Percentiles rank a stretch among this genome's conserved stretches.
Evolutionary conservation across 2,113 vertebrate species (phyloP).

Genomic region (Anguilla japonica): DNA sequence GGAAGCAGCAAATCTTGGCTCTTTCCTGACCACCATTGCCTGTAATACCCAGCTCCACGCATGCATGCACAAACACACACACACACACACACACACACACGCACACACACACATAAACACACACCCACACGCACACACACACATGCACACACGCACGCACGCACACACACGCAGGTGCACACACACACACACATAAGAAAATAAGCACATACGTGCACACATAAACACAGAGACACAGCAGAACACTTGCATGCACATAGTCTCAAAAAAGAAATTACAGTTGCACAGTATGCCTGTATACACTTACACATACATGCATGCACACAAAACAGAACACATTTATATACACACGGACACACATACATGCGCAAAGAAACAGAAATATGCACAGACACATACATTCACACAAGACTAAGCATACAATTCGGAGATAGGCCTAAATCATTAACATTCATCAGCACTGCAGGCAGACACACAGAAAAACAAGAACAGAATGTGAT

Average conservation of each 20-base stretch:
- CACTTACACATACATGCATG: background rate
- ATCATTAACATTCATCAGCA: background rate
- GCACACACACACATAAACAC: background rate
- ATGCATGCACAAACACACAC: background rate
- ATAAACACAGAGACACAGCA: too few relatives aligned
- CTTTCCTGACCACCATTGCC: background rate
- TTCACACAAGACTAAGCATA: background rate
- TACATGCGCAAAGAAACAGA: background rate
- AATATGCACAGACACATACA: background rate
- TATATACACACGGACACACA: background rate
- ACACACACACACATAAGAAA: background rate
- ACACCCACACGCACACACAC: background rate
- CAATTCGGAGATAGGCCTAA: background rate
- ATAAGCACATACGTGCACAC: too few relatives aligned
- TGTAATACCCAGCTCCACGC: background rate
- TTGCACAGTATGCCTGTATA: too few relatives aligned
- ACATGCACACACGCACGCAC: background rate
- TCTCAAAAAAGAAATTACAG: too few relatives aligned
- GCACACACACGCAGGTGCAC: background rate
- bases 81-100: background rate
- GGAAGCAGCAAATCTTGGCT: background rate
- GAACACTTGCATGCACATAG: too few relatives aligned
- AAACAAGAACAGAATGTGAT: background rate
- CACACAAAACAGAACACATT: background rate
- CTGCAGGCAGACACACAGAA: background rate